Evolutionary conservation across 2,113 vertebrate species (phyloP), one percentile per base, ranked within the genome.

Genomic region (Tragelaphus buxtoni): DNA sequence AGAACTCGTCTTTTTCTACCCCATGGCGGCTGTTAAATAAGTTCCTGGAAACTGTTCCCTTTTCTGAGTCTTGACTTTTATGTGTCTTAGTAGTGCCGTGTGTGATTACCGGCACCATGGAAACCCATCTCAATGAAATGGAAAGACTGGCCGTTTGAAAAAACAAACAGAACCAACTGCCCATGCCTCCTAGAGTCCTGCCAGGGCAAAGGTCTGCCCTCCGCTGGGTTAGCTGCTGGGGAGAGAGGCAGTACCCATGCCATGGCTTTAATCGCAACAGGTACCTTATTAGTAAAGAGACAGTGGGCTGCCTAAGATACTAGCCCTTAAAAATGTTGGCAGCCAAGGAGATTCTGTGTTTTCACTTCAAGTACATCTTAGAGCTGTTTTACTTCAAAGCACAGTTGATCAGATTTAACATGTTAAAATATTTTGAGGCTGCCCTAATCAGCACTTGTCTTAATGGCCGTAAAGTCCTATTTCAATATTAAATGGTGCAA

Each of bases 101-200:
- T 77, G 26, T 63, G 76, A 81, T 95, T 89, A 80, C 24, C 2
- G 10, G 84, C 58, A 56, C 51, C 47, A 82, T 90, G 89, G 95
- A 94, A 95, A 96, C 86, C 35, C 47, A 45, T 89, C 65, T 83
- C 91, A 87, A 83, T 77, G 93, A 96, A 84, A 97, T 85, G 87
- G 91, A 95, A 94, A 96, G 91, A 49, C 69, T 47, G 60, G 28
- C 49, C 35, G 4, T 84, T 94, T 79, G 24, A 74, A 92, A 87
- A 94, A 91, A 72, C 85, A 96, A 89, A 91, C 81, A 91, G 61
- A 81, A 55, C 74, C 91, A 72, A 72, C 65, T 39, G 51, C 74
- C 45, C 9, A 14, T 74, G 42, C 53, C 63, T 94, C 49, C 39
- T n/a, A 16, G 79, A 91, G 32, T 26, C 42, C 58, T 47, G 18